These are phyloP conservation scores for Acromyrmex charruanus DNA, from an alignment of 1,140 invertebrate species.

Conservation along the genomic window DNA sequence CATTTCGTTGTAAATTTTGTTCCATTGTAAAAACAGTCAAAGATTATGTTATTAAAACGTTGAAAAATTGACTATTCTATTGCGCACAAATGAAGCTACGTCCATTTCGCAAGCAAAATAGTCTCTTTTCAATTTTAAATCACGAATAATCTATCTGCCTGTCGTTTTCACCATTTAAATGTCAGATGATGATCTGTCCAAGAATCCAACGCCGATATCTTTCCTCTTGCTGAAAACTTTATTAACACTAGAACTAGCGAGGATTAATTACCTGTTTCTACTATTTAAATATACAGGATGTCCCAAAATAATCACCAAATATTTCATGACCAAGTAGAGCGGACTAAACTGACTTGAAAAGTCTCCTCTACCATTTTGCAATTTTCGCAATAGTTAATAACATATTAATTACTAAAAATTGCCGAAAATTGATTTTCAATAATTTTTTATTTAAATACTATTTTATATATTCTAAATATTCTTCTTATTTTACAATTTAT, in stretches of 20 bases:
- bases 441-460: no score
- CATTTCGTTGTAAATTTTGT: slow-evolving; percentile 68
- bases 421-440: no score
- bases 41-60: slow-evolving; percentile 61
- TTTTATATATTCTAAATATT: no score
- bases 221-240: slow-evolving; percentile 16
- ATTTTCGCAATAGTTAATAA: no score
- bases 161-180: slow-evolving; percentile 15
- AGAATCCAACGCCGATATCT: slow-evolving; percentile 19
- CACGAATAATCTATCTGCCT: background rate
- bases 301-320: no score
- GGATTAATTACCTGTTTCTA: background rate
- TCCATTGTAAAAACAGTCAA: slow-evolving; percentile 65
- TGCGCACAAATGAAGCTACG: background rate
- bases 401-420: no score
- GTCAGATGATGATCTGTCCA: background rate
- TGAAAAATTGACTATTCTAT: slow-evolving; percentile 54
- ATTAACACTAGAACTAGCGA: background rate
- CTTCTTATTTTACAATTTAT: no score
- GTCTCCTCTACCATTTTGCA: no score
- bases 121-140: background rate
- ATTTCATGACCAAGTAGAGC: no score
- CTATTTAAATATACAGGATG: background rate
- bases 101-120: slow-evolving; percentile 6
- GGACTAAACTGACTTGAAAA: no score